phyloP scores from a whole-genome alignment of 2,113 vertebrate genomes.

The Albula goreensis region DNA sequence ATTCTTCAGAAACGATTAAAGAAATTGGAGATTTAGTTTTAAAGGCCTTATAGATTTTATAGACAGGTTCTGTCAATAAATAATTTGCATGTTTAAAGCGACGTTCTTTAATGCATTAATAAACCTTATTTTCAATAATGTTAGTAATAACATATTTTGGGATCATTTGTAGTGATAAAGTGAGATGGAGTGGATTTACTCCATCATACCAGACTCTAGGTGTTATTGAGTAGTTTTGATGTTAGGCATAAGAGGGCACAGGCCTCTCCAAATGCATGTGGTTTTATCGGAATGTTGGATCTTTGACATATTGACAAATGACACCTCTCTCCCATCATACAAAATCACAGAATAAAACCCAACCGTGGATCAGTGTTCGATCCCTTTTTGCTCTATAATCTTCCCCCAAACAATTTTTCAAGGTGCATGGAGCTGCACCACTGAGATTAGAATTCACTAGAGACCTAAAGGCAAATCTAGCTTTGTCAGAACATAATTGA shows the following conservation, averaged over 20 bases:
- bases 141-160: not conserved
- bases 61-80: not conserved
- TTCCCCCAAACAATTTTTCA: not conserved
- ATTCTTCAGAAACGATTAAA: not conserved
- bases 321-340: not conserved
- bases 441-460: not conserved
- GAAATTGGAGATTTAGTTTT: not conserved
- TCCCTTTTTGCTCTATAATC: not conserved
- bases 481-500: not conserved
- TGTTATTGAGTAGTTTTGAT: constrained; percentile 9
- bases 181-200: not conserved
- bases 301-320: constrained; percentile 4
- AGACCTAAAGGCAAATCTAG: not conserved
- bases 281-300: constrained; percentile 1
- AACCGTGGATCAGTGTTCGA: not conserved
- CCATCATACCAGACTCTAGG: not conserved
- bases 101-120: not conserved
- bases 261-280: constrained; percentile 4
- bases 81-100: not conserved
- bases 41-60: not conserved
- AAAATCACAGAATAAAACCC: not conserved
- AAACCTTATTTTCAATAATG: not conserved
- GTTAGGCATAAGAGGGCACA: constrained; percentile 6
- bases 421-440: not conserved
- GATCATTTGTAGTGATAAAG: not conserved